Evolutionary conservation across 2,888 invertebrate genomes (phyloP).

Genomic region (Nephrotoma appendiculata): DNA sequence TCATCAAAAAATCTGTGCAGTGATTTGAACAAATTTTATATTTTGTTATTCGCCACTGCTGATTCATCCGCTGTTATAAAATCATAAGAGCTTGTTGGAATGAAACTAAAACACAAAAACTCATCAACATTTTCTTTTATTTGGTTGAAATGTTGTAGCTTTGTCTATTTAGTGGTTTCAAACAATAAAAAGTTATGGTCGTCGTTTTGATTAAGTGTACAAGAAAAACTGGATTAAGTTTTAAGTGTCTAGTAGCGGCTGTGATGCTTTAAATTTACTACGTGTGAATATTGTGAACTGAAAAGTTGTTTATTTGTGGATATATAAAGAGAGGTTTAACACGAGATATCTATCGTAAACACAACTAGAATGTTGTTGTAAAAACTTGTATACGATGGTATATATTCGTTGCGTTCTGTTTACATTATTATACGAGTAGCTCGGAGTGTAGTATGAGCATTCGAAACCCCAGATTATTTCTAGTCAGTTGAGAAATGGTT

Average conservation of each 20-base stretch:
- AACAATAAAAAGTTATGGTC: not conserved
- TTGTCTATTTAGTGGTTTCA: not conserved
- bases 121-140: not conserved
- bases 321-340: too few relatives aligned
- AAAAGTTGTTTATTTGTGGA: too few relatives aligned
- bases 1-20: not conserved
- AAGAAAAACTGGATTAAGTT: not conserved
- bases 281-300: too few relatives aligned
- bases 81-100: not conserved
- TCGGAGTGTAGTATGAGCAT: too few relatives aligned
- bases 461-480: too few relatives aligned
- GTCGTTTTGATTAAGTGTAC: not conserved
- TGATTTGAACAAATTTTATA: not conserved
- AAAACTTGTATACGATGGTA: too few relatives aligned
- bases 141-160: not conserved
- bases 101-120: not conserved
- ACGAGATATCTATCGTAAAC: too few relatives aligned
- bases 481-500: too few relatives aligned
- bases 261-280: not conserved
- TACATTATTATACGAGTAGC: too few relatives aligned
- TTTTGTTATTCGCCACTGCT: not conserved
- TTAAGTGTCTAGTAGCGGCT: too few relatives aligned
- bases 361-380: too few relatives aligned
- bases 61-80: not conserved
- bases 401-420: too few relatives aligned